phyloP scores from a whole-genome alignment of 2,113 vertebrate genomes.

The Galbula dea region DNA sequence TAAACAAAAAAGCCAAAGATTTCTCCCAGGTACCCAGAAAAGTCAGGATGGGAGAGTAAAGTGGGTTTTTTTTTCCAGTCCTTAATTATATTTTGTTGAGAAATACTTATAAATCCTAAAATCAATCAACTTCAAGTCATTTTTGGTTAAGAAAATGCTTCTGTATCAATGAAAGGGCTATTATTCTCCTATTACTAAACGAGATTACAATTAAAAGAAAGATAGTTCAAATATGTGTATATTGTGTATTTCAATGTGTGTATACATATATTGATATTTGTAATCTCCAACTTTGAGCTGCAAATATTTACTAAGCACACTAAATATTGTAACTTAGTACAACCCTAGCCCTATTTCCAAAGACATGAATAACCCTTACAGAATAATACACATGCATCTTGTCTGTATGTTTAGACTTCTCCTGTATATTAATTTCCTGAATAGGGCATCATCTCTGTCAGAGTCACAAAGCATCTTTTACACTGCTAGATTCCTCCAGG shows the following conservation, averaged over 20 bases:
- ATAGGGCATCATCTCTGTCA: constrained; percentile 29
- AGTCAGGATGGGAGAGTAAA: background rate
- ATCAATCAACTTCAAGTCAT: background rate
- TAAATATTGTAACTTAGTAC: constrained; percentile 9
- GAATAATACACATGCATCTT: constrained; percentile 16
- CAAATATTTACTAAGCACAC: background rate
- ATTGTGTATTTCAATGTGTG: background rate
- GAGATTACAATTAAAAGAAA: background rate
- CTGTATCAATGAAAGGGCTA: background rate
- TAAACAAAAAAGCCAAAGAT: background rate
- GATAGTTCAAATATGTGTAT: background rate
- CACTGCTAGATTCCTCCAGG: background rate
- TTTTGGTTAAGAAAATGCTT: background rate
- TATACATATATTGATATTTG: background rate
- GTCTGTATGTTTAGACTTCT: constrained; percentile 7
- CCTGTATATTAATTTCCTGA: constrained; percentile 45
- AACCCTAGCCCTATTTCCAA: background rate
- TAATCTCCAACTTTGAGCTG: background rate
- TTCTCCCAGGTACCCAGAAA: background rate
- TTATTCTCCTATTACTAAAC: background rate
- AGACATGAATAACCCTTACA: background rate
- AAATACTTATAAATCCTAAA: background rate
- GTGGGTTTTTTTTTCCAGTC: background rate
- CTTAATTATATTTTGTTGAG: background rate
- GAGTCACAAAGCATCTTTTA: constrained; percentile 52